Evolutionary conservation across 1,140 invertebrate species (phyloP), one percentile per base, ranked within the genome.

Genomic region (Drosophila ananassae): DNA sequence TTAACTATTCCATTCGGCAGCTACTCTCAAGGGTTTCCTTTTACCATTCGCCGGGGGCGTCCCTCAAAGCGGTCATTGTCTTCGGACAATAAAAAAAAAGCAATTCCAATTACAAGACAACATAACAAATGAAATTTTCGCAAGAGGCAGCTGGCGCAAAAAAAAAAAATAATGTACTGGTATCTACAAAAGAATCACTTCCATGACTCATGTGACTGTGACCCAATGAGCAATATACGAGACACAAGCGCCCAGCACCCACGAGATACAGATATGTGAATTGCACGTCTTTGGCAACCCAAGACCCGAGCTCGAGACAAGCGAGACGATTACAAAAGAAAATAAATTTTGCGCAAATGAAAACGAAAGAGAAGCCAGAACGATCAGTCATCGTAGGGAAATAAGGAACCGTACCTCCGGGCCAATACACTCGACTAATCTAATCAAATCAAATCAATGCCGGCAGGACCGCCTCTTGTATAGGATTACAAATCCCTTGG

Each of bases 321-420:
- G 55, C 82, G 54, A 71, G 66, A 66, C 81, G 78, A 85, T 85
- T 85, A 85, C 82, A 85, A 85, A 37, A 71, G 81, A 85, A 85
- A 85, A 74, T 87, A 81, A 87, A 85, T 85, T 87, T 81, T 87
- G 81, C 82, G 77, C 81, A 84, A 85, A 81, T 81, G 12, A 39
- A 60, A 73, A 48, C 46, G 46, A 60, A 56, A 60, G 55, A 66
- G 48, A 69, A 59, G 53, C 32, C 59, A 62, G 71, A 75, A 51
- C 55, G 81, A 85, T 85, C 80, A 79, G 80, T 84, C 81, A 85
- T 87, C 53, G 74, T 41, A 66, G 73, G 60, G 61, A 78, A 87
- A 81, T 87, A 63, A 74, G 74, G 55, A 51, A 22, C 17, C 44
- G 9, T 6, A 44, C 4, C 66, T 58, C 25, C 48, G 34, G 17